Evolutionary conservation across 92 coral and sea anemone genomes (phyloP).

Genomic region (Phymanthus crucifer): DNA sequence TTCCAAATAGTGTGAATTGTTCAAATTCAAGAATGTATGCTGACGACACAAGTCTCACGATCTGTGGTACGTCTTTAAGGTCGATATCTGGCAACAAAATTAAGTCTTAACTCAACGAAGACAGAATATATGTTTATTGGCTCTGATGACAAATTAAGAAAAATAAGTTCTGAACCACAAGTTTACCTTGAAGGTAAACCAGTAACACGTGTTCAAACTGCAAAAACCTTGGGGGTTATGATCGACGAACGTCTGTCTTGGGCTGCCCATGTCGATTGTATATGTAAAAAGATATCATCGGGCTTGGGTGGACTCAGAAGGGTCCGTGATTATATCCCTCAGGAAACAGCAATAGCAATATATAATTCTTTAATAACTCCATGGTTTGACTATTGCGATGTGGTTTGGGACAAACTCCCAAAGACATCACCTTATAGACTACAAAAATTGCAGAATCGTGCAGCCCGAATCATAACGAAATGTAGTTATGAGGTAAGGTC

Average conservation of each 20-base stretch:
- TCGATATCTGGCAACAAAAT: too few species aligned
- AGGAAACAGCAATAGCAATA: constrained; percentile 32
- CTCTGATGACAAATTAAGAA: constrained; percentile 7
- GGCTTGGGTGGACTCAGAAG: constrained; percentile 38
- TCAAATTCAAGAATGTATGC: constrained; percentile 49
- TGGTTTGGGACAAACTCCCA: constrained; percentile 47
- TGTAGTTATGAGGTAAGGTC: too few species aligned
- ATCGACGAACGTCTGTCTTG: constrained; percentile 37
- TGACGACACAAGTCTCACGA: constrained; percentile 45
- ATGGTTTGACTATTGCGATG: constrained; percentile 40
- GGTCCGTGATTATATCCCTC: constrained; percentile 29
- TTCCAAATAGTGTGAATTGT: constrained; percentile 19
- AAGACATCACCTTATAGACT: constrained; percentile 15
- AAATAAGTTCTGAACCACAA: neutral
- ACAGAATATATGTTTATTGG: constrained; percentile 40
- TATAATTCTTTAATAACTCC: constrained; percentile 44
- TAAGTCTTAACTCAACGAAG: constrained; percentile 41
- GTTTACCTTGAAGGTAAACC: constrained; percentile 16
- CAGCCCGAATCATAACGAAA: constrained; percentile 44
- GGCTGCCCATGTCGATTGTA: constrained; percentile 19
- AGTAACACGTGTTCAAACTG: constrained; percentile 25
- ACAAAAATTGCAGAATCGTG: constrained; percentile 55
- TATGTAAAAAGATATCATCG: constrained; percentile 1
- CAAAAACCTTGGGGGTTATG: constrained; percentile 36
- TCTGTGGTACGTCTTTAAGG: constrained; percentile 14